A percentile compares a stretch with the other conserved stretches of the same genome.
phyloP scores from a whole-genome alignment of 64 coral and sea anemone species.

The Montipora capricornis region DNA sequence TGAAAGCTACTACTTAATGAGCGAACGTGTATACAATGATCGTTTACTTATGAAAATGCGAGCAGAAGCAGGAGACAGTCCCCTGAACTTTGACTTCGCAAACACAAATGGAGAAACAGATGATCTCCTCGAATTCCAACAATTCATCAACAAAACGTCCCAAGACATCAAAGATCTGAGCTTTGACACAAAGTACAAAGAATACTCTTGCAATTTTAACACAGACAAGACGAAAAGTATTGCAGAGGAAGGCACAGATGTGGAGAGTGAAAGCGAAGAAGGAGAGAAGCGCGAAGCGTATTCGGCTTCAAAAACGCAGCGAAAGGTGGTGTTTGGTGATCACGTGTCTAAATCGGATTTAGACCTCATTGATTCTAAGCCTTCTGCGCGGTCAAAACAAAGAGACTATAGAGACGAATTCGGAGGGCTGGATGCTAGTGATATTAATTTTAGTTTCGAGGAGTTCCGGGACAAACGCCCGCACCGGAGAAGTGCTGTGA shows the following conservation, averaged over 20 bases:
- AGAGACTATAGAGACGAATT: not conserved
- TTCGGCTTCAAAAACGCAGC: not conserved
- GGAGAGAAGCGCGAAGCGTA: too few relatives aligned
- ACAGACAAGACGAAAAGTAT: conserved; percentile 1
- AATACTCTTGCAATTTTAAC: conserved; percentile 68
- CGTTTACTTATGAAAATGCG: conserved; percentile 76
- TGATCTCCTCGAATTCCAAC: conserved; percentile 79
- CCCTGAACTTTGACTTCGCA: conserved; percentile 85
- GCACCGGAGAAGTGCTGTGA: not conserved
- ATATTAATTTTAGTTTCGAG: conserved; percentile 59
- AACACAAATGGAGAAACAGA: conserved; percentile 81
- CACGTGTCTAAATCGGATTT: conserved; percentile 40
- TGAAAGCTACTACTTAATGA: conserved; percentile 95
- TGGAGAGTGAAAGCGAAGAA: not conserved
- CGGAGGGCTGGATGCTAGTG: conserved; percentile 63
- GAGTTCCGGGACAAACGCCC: not conserved
- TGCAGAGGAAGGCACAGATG: not conserved
- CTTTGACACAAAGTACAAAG: conserved; percentile 76
- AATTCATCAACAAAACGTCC: conserved; percentile 81
- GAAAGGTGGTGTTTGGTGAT: conserved; percentile 39
- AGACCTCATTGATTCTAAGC: conserved; percentile 47
- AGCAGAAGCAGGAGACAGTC: conserved; percentile 79
- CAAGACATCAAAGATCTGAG: conserved; percentile 73
- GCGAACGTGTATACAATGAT: conserved; percentile 90
- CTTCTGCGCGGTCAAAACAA: not conserved